Conservation (phyloP, 2,888 invertebrate genomes). For the Oasisia sp. region DNA sequence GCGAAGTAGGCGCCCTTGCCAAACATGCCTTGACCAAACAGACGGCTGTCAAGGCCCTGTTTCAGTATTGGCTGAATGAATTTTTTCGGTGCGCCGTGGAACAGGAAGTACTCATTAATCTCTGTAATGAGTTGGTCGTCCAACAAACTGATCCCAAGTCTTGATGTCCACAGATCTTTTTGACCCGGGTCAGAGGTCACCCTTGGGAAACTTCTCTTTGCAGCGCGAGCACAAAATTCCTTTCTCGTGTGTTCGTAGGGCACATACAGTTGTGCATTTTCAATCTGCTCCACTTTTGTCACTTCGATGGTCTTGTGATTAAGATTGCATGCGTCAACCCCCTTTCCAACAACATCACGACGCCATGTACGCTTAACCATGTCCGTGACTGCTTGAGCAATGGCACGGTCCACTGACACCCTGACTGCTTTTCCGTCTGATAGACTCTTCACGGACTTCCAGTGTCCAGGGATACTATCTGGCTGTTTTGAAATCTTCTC, state of each 20-base stretch:
- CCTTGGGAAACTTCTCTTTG: background rate
- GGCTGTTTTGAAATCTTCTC: background rate
- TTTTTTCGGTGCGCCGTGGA: constrained; percentile 47
- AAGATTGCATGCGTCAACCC: constrained; percentile 21
- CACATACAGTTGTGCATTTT: constrained; percentile 25
- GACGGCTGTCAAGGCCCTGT: constrained; percentile 44
- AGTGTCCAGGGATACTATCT: background rate
- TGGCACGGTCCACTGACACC: background rate
- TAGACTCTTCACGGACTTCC: background rate
- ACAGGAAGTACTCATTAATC: constrained; percentile 48
- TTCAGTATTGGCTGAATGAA: constrained; percentile 22
- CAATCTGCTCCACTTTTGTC: constrained; percentile 23
- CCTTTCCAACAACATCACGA: constrained; percentile 17
- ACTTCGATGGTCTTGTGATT: constrained; percentile 23
- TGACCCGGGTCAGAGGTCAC: background rate
- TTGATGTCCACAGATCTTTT: background rate
- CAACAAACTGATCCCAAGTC: background rate
- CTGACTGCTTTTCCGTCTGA: background rate
- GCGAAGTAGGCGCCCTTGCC: constrained; percentile 48
- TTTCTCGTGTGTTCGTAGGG: background rate
- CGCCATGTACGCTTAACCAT: background rate
- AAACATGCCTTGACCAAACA: constrained; percentile 40
- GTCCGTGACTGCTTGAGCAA: background rate
- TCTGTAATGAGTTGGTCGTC: constrained; percentile 29
- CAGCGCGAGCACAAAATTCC: background rate